Percentiles rank a stretch among this genome's conserved stretches.
Conservation (phyloP, 1,140 invertebrate genomes). For the Geopemphigus sp. region DNA sequence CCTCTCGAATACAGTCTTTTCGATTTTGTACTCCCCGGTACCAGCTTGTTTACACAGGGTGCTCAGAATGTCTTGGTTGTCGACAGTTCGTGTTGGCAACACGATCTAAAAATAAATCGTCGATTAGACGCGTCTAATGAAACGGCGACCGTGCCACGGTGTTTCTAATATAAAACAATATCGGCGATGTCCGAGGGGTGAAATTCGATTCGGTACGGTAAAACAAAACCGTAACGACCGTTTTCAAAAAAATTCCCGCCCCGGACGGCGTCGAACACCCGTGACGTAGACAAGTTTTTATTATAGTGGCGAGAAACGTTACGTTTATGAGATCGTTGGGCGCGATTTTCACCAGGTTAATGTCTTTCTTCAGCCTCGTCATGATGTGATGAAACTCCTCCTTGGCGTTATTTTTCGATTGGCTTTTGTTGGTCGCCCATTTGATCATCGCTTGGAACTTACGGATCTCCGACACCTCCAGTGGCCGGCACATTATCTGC, state of each 20-base stretch:
- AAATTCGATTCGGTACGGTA: too few species aligned
- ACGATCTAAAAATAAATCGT: conserved; percentile 66
- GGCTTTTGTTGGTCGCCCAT: conserved; percentile 83
- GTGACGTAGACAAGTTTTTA: too few species aligned
- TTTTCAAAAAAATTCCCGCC: too few species aligned
- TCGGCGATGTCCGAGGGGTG: too few species aligned
- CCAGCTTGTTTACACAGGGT: conserved; percentile 92
- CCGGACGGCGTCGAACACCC: too few species aligned
- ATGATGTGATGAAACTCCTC: conserved; percentile 89
- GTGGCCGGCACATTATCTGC: conserved; percentile 77
- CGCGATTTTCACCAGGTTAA: conserved; percentile 87
- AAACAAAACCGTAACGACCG: too few species aligned
- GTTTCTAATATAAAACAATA: too few species aligned
- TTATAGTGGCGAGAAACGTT: too few species aligned
- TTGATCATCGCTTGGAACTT: conserved; percentile 92
- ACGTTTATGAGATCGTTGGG: conserved; percentile 89
- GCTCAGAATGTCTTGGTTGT: conserved; percentile 87
- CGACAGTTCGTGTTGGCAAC: conserved; percentile 87
- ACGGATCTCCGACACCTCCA: conserved; percentile 82
- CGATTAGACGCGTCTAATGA: too few species aligned
- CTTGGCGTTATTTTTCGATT: conserved; percentile 77
- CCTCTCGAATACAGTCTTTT: conserved; percentile 78
- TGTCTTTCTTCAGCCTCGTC: conserved; percentile 82
- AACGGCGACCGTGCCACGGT: too few species aligned
- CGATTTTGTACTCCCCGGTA: conserved; percentile 86